Evolutionary conservation across 1,140 invertebrate species (phyloP), one percentile per base, ranked within the genome.

Genomic region (Papilio helenus): DNA sequence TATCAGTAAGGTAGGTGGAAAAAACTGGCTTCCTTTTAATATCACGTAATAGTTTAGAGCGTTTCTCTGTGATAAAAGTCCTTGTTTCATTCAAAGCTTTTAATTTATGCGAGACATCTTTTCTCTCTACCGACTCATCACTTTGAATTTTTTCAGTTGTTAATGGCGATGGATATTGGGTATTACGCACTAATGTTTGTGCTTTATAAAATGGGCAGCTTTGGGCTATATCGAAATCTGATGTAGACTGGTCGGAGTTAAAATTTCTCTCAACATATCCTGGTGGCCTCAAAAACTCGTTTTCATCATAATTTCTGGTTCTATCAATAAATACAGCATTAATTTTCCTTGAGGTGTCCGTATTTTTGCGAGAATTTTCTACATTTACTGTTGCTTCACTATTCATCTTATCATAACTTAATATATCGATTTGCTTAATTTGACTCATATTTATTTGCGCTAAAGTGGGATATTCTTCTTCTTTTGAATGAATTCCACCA

Each of bases 1-100:
- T 96, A 88, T 98, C 97, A 2, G 96, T 97, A 49, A 99, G 90
- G 79, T 96, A 95, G n/a, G 96, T 97, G 55, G 97, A 97, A 91
- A 99, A 99, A 7, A 96, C 95, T 7, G 98, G 98, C 90, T 97
- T 97, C 80, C 96, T 95, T 82, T 95, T 96, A 39, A 93, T 91
- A 90, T 95, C 94, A 81, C 94, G 83, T 18, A 87, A 82, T 20
- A 85, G 77, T 23, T 88, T 84, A 44, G 84, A 72, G n/a, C 89
- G 86, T 83, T 91, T 94, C 79, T 94, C 92, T 3, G 87, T 83
- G 7, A 90, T 55, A 14, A 83, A 77, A 81, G 80, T 90, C 79
- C 88, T 87, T 16, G 85, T 84, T 86, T 91, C 90, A 82, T 90
- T 91, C 20, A 82, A 76, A 23, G 87, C 88, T 80, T 89, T 94